Evolutionary conservation across 1,140 invertebrate species (phyloP).

Genomic region (Mizuhopecten yessoensis): DNA sequence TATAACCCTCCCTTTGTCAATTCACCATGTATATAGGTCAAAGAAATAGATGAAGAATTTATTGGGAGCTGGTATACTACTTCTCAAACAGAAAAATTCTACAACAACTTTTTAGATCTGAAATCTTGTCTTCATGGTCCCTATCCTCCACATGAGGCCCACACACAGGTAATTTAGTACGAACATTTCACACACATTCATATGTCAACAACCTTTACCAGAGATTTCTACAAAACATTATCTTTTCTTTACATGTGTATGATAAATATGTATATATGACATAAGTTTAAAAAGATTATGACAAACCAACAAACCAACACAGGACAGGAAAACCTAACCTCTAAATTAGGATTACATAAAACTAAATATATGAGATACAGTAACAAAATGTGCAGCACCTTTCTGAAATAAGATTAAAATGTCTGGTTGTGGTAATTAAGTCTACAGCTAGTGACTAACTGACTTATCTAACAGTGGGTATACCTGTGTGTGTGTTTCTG

Average conservation of each 20-base stretch:
- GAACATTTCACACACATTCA: background rate
- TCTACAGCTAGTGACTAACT: no score
- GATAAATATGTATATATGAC: slow-evolving; percentile 11
- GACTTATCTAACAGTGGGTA: no score
- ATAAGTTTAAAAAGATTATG: slow-evolving; percentile 14
- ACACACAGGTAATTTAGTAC: background rate
- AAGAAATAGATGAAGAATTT: background rate
- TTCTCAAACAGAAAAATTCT: background rate
- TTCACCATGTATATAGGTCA: background rate
- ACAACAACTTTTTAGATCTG: background rate
- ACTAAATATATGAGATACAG: background rate
- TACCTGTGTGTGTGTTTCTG: no score
- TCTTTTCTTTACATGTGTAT: background rate
- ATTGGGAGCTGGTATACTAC: background rate
- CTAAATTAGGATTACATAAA: background rate
- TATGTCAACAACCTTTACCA: slow-evolving; percentile 22
- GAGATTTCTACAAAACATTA: slow-evolving; percentile 5
- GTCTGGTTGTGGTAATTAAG: no score
- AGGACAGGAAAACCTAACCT: background rate
- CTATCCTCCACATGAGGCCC: background rate
- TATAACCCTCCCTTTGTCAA: background rate
- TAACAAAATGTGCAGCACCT: background rate
- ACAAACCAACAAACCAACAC: background rate
- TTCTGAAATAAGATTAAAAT: background rate
- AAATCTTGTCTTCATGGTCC: slow-evolving; percentile 18